Percentiles rank a stretch among this genome's conserved stretches.
Evolutionary conservation across 2,888 invertebrate genomes (phyloP).

Genomic region (Digitonthophagus gazella): DNA sequence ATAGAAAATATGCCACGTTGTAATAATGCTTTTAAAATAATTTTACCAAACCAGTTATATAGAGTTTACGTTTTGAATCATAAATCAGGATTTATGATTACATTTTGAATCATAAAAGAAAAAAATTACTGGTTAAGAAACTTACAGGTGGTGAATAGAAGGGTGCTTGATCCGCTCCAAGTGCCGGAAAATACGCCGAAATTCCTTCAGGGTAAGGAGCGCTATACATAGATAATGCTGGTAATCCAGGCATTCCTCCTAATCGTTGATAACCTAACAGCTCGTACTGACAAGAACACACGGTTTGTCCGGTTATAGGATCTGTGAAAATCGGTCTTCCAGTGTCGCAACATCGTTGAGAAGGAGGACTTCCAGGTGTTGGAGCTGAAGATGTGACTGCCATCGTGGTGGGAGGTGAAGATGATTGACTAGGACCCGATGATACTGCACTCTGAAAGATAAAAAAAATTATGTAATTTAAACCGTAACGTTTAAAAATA

Average conservation of each 20-base stretch:
- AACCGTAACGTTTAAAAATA: no score
- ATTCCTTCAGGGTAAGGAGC: constrained; percentile 79
- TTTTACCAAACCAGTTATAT: neutral
- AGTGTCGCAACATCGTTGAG: constrained; percentile 83
- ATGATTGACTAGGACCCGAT: constrained; percentile 69
- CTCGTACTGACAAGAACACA: constrained; percentile 90
- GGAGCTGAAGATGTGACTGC: constrained; percentile 52
- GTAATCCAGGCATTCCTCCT: constrained; percentile 64
- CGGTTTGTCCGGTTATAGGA: constrained; percentile 83
- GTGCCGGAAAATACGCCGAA: constrained; percentile 82
- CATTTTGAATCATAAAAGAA: neutral
- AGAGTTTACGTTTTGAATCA: no score
- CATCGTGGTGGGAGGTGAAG: constrained; percentile 55
- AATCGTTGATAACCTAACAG: constrained; percentile 82
- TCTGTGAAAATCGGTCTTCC: constrained; percentile 89
- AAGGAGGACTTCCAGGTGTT: constrained; percentile 48
- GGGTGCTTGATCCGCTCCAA: constrained; percentile 81
- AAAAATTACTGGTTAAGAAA: no score
- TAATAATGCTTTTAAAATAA: neutral
- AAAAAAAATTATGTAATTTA: constrained; percentile 14
- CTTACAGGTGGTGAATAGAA: constrained; percentile 85
- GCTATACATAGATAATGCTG: constrained; percentile 76
- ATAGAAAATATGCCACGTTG: neutral
- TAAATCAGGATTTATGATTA: no score
- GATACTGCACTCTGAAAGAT: constrained; percentile 52